These are phyloP conservation scores for Sphaerophoria rueppellii DNA, from an alignment of 2,888 invertebrate species.

Conservation along the genomic window DNA sequence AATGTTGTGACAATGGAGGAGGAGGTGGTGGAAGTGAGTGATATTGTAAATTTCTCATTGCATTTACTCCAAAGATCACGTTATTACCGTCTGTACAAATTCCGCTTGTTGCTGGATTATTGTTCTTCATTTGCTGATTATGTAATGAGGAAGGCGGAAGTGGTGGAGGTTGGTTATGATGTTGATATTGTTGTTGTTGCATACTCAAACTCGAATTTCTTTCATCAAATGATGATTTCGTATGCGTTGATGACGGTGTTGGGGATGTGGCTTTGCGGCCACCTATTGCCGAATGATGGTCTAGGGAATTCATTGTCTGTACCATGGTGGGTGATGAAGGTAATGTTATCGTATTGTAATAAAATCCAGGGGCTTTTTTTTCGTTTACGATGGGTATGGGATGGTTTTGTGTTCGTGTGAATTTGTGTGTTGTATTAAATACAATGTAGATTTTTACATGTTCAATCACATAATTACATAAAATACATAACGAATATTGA, in stretches of 20 bases:
- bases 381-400: not conserved
- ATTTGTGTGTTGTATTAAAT: slow-evolving; percentile 17
- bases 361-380: slow-evolving; percentile 60
- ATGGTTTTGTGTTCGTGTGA: slow-evolving; percentile 25
- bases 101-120: slow-evolving; percentile 37
- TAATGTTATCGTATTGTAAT: slow-evolving; percentile 76
- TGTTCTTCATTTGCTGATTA: slow-evolving; percentile 61
- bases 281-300: slow-evolving; percentile 49
- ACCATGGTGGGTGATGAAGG: slow-evolving; percentile 74
- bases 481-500: slow-evolving; percentile 76
- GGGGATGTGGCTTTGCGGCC: slow-evolving; percentile 74
- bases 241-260: slow-evolving; percentile 74
- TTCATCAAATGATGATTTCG: slow-evolving; percentile 78
- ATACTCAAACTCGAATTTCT: slow-evolving; percentile 72
- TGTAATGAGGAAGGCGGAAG: slow-evolving; percentile 55
- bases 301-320: slow-evolving; percentile 32
- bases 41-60: slow-evolving; percentile 62
- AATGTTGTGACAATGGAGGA: slow-evolving; percentile 76
- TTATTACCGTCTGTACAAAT: slow-evolving; percentile 76
- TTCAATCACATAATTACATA: not conserved
- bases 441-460: not conserved
- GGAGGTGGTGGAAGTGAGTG: slow-evolving; percentile 83
- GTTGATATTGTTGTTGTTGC: slow-evolving; percentile 78
- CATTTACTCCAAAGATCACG: slow-evolving; percentile 64
- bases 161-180: slow-evolving; percentile 48